Evolutionary conservation across 92 coral and sea anemone species (phyloP).

Genomic region (Plumapathes pennacea): DNA sequence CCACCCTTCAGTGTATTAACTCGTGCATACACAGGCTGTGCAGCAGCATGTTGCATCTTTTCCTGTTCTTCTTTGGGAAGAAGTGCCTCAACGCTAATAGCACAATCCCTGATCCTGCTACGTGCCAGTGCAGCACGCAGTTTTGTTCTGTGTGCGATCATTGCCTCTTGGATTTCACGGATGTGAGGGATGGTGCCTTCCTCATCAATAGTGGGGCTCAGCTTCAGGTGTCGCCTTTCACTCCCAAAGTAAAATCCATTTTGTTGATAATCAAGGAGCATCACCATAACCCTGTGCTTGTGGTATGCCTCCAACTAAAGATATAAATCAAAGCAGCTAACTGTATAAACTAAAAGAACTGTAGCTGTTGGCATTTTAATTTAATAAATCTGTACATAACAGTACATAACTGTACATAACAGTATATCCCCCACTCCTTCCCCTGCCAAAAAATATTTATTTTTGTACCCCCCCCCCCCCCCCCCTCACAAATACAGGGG

Average conservation of each 20-base stretch:
- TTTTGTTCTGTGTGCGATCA: constrained; percentile 72
- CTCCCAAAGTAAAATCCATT: constrained; percentile 95
- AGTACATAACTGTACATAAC: too few species aligned
- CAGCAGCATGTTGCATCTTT: constrained; percentile 76
- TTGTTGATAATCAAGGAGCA: constrained; percentile 93
- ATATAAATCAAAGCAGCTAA: too few species aligned
- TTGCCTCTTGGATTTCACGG: constrained; percentile 81
- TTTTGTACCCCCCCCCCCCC: too few species aligned
- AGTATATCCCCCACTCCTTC: too few species aligned
- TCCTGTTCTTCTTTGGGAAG: constrained; percentile 96
- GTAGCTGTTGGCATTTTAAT: too few species aligned
- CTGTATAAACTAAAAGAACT: too few species aligned
- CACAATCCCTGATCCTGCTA: constrained; percentile 88
- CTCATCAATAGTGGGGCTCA: constrained; percentile 35
- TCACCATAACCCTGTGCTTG: constrained; percentile 88
- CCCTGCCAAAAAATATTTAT: too few species aligned
- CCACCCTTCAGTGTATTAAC: constrained; percentile 72
- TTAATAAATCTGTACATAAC: too few species aligned
- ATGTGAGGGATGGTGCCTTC: constrained; percentile 75
- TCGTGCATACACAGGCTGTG: constrained; percentile 88
- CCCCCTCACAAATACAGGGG: too few species aligned
- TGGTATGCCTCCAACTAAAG: constrained; percentile 92
- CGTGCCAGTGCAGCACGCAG: constrained; percentile 94
- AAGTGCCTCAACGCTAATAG: constrained; percentile 95
- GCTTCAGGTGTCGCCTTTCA: constrained; percentile 47